phyloP scores from a whole-genome alignment of 2,113 vertebrate species.

The Perca fluviatilis region DNA sequence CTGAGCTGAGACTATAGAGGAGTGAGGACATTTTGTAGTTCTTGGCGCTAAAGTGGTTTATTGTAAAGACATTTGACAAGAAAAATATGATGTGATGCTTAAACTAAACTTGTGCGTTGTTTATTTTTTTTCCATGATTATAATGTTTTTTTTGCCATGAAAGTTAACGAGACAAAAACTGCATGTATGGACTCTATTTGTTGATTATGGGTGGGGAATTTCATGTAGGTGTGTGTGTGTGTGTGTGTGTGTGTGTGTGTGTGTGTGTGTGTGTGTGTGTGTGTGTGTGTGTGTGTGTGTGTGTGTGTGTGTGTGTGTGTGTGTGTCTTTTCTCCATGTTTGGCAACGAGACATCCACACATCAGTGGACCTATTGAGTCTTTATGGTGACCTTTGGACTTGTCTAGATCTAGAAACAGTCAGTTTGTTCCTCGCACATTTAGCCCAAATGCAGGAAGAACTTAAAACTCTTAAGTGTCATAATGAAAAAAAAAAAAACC shows the following conservation, averaged over 20 bases:
- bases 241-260: no score
- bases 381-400: slow-evolving; percentile 21
- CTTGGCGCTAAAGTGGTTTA: neutral
- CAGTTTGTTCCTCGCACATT: neutral
- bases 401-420: neutral
- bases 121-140: neutral
- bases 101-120: neutral
- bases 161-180: neutral
- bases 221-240: neutral
- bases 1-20: neutral
- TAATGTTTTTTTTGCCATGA: neutral
- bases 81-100: neutral
- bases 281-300: no score
- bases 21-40: neutral
- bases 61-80: neutral
- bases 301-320: neutral
- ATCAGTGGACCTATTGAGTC: neutral
- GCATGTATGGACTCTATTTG: neutral
- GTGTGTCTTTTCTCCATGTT: slow-evolving; percentile 12
- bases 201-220: neutral
- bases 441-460: neutral
- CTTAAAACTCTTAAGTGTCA: neutral
- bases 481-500: neutral
- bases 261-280: no score
- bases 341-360: neutral